Conservation (phyloP, 2,113 vertebrate species). For the Barbus barbus region DNA sequence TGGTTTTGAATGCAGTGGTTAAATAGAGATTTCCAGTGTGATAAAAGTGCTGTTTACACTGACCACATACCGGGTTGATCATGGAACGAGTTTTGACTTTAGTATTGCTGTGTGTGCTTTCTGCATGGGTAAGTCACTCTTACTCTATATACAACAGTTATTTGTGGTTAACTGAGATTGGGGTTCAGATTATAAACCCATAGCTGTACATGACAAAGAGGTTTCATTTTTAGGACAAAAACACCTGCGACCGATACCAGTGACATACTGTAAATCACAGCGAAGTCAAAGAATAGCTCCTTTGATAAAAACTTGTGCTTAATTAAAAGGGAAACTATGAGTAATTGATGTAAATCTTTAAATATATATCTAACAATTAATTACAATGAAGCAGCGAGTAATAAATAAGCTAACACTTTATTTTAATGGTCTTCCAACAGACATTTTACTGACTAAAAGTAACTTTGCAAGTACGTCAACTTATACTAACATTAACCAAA, state of each 20-base stretch:
- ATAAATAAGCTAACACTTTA: neutral
- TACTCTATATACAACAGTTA: neutral
- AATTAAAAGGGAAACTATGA: neutral
- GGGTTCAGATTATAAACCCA: neutral
- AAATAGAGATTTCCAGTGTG: neutral
- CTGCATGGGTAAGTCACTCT: constrained; percentile 45
- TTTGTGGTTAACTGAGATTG: neutral
- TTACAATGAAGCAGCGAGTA: neutral
- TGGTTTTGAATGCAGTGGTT: neutral
- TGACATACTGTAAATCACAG: neutral
- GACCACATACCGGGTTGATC: neutral
- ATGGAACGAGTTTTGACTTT: constrained; percentile 32
- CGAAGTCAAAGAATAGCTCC: neutral
- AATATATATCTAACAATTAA: too few species aligned
- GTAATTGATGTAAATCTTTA: neutral
- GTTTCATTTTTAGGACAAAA: neutral
- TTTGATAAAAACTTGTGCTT: neutral
- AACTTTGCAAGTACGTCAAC: too few species aligned
- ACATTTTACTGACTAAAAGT: too few species aligned
- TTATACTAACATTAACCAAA: too few species aligned
- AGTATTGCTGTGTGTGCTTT: constrained; percentile 30
- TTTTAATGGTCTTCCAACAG: neutral
- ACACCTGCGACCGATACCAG: neutral
- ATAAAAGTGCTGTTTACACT: constrained; percentile 6
- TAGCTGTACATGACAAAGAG: neutral